Evolutionary conservation across 2,113 vertebrate genomes (phyloP).

Genomic region (Myotis brandtii): DNA sequence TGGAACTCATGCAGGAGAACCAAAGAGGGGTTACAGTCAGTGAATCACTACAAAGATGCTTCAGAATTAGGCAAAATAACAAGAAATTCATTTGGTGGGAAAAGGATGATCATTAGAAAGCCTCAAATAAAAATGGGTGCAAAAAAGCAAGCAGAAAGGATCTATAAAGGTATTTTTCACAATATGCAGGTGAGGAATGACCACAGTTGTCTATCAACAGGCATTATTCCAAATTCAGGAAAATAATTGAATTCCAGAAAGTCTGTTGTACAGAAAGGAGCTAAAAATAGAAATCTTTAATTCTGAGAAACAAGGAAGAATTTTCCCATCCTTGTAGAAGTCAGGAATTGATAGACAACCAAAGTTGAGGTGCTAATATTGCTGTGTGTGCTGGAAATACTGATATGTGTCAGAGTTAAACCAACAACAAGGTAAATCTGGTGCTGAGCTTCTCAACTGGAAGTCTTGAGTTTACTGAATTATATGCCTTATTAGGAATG

Average conservation of each 20-base stretch:
- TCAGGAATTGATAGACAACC: background rate
- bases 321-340: background rate
- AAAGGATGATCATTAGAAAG: background rate
- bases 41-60: background rate
- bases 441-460: background rate
- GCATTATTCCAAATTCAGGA: background rate
- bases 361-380: background rate
- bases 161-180: background rate
- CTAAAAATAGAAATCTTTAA: background rate
- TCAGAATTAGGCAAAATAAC: background rate
- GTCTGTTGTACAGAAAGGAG: background rate
- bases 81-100: background rate
- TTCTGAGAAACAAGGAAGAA: background rate
- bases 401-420: background rate
- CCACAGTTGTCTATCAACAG: slow-evolving; percentile 4
- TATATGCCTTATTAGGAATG: background rate
- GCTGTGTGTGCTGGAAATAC: background rate
- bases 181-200: background rate
- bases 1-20: background rate
- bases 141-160: background rate
- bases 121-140: background rate
- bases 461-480: background rate
- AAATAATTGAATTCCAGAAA: background rate
- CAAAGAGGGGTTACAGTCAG: background rate
- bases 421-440: background rate